phyloP scores from a whole-genome alignment of 2,797 vertebrate genomes.

The Cirrhinus mrigala region DNA sequence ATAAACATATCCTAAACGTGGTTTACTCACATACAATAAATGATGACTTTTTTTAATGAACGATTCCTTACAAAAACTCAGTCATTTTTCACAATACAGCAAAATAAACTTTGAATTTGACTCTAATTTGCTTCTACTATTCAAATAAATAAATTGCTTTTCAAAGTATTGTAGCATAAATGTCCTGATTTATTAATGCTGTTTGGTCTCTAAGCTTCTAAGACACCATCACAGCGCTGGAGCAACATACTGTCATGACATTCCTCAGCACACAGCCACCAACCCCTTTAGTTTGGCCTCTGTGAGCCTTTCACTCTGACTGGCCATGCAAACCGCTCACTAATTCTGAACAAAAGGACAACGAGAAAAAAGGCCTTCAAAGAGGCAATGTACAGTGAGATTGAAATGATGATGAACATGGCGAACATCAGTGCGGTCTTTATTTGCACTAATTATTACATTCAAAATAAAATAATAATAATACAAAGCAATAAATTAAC shows the following conservation, averaged over 20 bases:
- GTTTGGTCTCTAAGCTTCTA: neutral
- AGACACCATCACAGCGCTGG: neutral
- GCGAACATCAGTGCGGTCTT: neutral
- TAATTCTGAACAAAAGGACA: slow-evolving; percentile 37
- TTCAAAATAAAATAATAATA: neutral
- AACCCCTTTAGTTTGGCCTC: slow-evolving; percentile 44
- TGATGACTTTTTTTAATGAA: too few species aligned
- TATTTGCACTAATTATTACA: slow-evolving; percentile 23
- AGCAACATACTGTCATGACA: slow-evolving; percentile 43
- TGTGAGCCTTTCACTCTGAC: slow-evolving; percentile 50
- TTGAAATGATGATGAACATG: neutral
- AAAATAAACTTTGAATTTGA: neutral
- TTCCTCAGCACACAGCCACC: slow-evolving; percentile 49
- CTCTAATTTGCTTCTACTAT: neutral
- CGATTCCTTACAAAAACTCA: neutral
- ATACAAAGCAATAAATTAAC: neutral
- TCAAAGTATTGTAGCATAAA: neutral
- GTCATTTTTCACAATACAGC: neutral
- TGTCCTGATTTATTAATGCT: neutral
- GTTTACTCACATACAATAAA: too few species aligned
- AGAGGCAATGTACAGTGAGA: slow-evolving; percentile 16
- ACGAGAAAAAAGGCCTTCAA: slow-evolving; percentile 8
- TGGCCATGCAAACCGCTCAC: slow-evolving; percentile 54
- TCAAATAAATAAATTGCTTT: neutral
- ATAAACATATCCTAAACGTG: neutral